Conservation (phyloP, 2,797 vertebrate species). For the Hyperoplus immaculatus region DNA sequence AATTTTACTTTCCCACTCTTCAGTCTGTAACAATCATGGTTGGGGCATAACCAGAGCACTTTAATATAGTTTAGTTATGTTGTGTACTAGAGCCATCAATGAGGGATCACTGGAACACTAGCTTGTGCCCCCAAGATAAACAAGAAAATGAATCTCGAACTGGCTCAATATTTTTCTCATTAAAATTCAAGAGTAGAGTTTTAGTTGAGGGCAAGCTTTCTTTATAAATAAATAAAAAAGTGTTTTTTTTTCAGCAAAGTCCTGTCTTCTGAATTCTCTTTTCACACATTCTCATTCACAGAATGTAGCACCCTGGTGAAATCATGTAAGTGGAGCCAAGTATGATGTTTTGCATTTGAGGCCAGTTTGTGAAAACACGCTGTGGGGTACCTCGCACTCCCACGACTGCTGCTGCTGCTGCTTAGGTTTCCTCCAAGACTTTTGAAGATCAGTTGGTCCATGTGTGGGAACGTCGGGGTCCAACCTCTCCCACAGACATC, state of each 20-base stretch:
- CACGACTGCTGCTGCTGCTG: conserved; percentile 46
- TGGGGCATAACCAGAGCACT: conserved; percentile 25
- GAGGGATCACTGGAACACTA: conserved; percentile 36
- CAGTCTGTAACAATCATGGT: conserved; percentile 24
- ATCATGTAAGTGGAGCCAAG: conserved; percentile 18
- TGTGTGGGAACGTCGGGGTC: conserved; percentile 71
- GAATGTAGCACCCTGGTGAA: conserved; percentile 39
- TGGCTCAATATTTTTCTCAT: conserved; percentile 51
- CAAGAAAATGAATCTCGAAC: conserved; percentile 38
- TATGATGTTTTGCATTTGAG: conserved; percentile 37
- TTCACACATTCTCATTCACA: conserved; percentile 30
- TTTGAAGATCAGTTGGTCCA: conserved; percentile 44
- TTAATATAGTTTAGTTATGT: conserved; percentile 23
- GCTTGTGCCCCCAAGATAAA: conserved; percentile 43
- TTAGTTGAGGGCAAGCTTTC: conserved; percentile 26
- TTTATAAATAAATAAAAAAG: not conserved
- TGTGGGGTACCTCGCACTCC: conserved; percentile 49
- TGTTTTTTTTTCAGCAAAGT: conserved; percentile 7
- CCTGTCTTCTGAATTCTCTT: conserved; percentile 22
- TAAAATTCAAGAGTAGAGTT: conserved; percentile 40
- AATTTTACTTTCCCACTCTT: conserved; percentile 18
- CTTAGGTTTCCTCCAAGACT: conserved; percentile 44
- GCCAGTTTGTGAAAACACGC: conserved; percentile 37
- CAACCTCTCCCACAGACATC: conserved; percentile 69
- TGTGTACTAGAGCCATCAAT: conserved; percentile 16